phyloP scores from a whole-genome alignment of 2,113 vertebrate species.

The Plotosus lineatus region DNA sequence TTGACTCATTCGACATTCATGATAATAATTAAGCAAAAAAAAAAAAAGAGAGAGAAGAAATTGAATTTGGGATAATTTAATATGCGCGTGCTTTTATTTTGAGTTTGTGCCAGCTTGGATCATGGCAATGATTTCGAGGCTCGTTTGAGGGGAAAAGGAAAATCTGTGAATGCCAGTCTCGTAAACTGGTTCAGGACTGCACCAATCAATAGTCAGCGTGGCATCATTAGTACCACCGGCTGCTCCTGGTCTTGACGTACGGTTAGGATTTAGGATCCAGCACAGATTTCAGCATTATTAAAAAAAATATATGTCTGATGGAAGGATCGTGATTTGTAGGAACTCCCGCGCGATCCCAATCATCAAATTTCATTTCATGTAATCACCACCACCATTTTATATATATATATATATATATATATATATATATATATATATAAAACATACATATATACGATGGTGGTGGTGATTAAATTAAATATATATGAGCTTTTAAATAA shows the following conservation, averaged over 20 bases:
- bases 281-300: background rate
- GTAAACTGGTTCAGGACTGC: conserved; percentile 6
- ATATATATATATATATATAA: too few species aligned
- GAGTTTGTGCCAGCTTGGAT: background rate
- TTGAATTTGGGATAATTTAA: background rate
- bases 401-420: too few species aligned
- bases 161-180: conserved; percentile 12
- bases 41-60: background rate
- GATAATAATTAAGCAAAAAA: background rate
- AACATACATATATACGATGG: too few species aligned
- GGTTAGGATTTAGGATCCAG: background rate
- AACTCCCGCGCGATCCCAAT: background rate
- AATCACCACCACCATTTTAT: too few species aligned
- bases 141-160: background rate
- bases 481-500: too few species aligned
- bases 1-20: background rate
- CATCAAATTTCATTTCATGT: too few species aligned
- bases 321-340: background rate
- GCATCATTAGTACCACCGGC: background rate
- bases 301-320: too few species aligned
- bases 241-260: background rate
- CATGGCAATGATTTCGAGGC: background rate
- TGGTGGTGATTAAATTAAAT: too few species aligned
- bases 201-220: background rate
- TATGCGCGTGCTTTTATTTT: background rate